phyloP scores from a whole-genome alignment of 1,140 invertebrate species.

The Rhysida immarginata region DNA sequence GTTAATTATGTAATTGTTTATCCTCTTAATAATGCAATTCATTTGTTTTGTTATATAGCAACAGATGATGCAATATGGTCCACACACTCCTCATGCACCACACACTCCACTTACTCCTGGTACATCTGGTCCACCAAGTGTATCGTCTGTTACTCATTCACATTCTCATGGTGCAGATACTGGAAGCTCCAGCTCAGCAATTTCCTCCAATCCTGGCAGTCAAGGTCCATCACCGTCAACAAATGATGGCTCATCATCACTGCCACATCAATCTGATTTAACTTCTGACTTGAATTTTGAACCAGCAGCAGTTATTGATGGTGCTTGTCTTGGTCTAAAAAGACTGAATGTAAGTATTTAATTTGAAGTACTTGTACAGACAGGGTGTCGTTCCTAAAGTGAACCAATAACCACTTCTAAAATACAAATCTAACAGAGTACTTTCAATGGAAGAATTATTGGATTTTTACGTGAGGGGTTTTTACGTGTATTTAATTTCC shows the following conservation, averaged over 20 bases:
- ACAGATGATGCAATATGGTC: slow-evolving; percentile 39
- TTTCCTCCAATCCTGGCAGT: slow-evolving; percentile 24
- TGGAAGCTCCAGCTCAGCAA: slow-evolving; percentile 12
- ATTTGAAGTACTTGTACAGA: too few relatives aligned
- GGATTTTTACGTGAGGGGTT: too few relatives aligned
- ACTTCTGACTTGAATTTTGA: slow-evolving; percentile 84
- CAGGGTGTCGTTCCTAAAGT: too few relatives aligned
- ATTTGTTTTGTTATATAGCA: slow-evolving; percentile 5
- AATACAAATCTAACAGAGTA: too few relatives aligned
- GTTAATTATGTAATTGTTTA: too few relatives aligned
- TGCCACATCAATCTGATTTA: slow-evolving; percentile 44
- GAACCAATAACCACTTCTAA: too few relatives aligned
- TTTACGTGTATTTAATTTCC: too few relatives aligned
- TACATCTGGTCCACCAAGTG: slow-evolving; percentile 46
- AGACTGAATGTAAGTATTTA: slow-evolving; percentile 83
- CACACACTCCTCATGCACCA: slow-evolving; percentile 71
- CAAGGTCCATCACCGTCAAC: slow-evolving; percentile 16
- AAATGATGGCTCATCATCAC: slow-evolving; percentile 28
- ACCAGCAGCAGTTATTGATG: slow-evolving; percentile 75
- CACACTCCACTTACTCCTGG: slow-evolving; percentile 68
- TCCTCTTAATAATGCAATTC: too few relatives aligned
- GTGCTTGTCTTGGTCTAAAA: slow-evolving; percentile 69
- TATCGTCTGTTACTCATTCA: slow-evolving; percentile 40
- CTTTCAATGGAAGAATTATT: too few relatives aligned
- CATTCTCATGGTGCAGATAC: slow-evolving; percentile 1